Percentiles rank a stretch among this genome's conserved stretches.
Evolutionary conservation across 2,888 invertebrate genomes (phyloP).

Genomic region (Crocallis elinguaria): DNA sequence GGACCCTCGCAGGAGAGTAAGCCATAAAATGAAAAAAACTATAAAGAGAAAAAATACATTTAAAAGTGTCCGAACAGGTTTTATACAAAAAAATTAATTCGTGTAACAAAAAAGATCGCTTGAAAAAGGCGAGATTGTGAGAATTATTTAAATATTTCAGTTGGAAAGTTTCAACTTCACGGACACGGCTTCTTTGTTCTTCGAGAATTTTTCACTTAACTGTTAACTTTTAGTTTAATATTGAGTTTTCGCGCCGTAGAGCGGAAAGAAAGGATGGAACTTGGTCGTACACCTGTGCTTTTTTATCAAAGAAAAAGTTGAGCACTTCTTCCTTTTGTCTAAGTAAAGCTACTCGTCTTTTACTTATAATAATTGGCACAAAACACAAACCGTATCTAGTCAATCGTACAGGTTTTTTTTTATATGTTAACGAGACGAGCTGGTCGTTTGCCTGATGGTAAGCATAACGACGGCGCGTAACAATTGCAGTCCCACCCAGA

Average conservation of each 20-base stretch:
- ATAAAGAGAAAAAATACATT: neutral
- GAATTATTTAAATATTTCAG: constrained; percentile 38
- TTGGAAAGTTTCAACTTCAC: constrained; percentile 29
- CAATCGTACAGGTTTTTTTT: too few relatives aligned
- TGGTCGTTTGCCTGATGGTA: too few relatives aligned
- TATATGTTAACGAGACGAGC: too few relatives aligned
- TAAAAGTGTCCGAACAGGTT: too few relatives aligned
- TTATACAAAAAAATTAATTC: neutral
- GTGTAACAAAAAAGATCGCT: constrained; percentile 13
- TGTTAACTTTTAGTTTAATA: constrained; percentile 54
- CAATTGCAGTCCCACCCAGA: too few relatives aligned
- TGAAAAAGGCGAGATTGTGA: constrained; percentile 34
- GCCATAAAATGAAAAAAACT: too few relatives aligned
- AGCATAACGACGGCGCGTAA: too few relatives aligned
- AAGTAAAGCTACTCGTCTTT: neutral
- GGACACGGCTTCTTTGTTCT: constrained; percentile 60
- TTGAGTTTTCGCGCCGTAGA: constrained; percentile 47
- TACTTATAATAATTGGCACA: neutral
- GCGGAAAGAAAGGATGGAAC: constrained; percentile 31
- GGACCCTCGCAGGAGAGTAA: too few relatives aligned
- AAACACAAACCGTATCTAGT: too few relatives aligned
- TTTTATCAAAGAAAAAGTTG: constrained; percentile 23
- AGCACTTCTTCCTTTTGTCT: constrained; percentile 1
- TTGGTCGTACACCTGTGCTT: constrained; percentile 35
- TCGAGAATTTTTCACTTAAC: constrained; percentile 60